These are phyloP conservation scores for Aplysia californica DNA, from an alignment of 1,140 invertebrate genomes.

Conservation along the genomic window DNA sequence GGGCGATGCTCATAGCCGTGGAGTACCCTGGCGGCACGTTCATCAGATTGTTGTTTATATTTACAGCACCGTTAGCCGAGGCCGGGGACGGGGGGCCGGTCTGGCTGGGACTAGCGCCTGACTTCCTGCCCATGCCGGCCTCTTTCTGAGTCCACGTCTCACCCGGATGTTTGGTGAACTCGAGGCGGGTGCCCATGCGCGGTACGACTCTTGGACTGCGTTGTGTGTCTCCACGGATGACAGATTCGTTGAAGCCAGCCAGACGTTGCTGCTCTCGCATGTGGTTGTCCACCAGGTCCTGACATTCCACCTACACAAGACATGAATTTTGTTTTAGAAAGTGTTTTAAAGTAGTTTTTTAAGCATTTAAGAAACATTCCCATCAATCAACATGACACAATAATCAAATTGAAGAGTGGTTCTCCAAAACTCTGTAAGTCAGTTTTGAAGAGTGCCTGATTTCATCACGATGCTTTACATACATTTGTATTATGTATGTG, in stretches of 20 bases:
- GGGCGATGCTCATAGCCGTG: neutral
- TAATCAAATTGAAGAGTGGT: too few relatives aligned
- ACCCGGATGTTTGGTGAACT: slow-evolving; percentile 61
- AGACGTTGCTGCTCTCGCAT: slow-evolving; percentile 42
- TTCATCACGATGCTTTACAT: neutral
- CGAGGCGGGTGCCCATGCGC: slow-evolving; percentile 70
- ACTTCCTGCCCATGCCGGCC: slow-evolving; percentile 17
- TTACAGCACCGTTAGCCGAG: neutral
- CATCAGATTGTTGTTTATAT: neutral
- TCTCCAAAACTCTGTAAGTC: too few relatives aligned
- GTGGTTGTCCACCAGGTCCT: slow-evolving; percentile 62
- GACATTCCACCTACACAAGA: slow-evolving; percentile 66
- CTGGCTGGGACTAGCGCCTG: slow-evolving; percentile 5
- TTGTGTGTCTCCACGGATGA: slow-evolving; percentile 38
- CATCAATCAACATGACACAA: neutral
- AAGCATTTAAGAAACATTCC: neutral
- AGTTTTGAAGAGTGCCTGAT: too few relatives aligned
- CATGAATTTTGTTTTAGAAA: too few relatives aligned
- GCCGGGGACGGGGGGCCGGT: neutral
- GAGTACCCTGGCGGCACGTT: neutral
- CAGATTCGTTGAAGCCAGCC: slow-evolving; percentile 16
- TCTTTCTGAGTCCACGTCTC: too few relatives aligned
- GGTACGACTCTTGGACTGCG: slow-evolving; percentile 64
- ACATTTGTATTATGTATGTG: too few relatives aligned
- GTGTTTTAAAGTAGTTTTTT: neutral